Evolutionary conservation across 2,888 invertebrate species (phyloP).

Genomic region (Dolichomitus sp.): DNA sequence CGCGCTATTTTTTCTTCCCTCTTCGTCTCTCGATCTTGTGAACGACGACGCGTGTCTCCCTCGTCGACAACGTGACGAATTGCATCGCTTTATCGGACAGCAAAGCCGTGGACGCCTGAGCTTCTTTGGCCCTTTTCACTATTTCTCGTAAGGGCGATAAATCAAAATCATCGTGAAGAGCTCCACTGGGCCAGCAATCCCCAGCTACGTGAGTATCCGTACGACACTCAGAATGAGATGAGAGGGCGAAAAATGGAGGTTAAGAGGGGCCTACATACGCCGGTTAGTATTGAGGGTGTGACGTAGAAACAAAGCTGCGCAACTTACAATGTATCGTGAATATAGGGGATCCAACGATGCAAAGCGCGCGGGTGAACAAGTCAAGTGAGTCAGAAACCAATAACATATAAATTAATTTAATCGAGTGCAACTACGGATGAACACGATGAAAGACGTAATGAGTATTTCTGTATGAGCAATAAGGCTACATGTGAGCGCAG

Average conservation of each 20-base stretch:
- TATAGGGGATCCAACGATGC: not conserved
- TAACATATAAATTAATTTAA: conserved; percentile 27
- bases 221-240: conserved; percentile 15
- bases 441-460: conserved; percentile 19
- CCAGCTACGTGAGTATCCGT: conserved; percentile 24
- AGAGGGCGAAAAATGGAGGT: conserved; percentile 28
- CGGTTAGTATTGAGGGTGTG: not conserved
- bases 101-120: conserved; percentile 37
- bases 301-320: conserved; percentile 19
- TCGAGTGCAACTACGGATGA: not conserved
- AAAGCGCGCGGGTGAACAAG: conserved; percentile 12
- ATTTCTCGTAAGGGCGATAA: conserved; percentile 58
- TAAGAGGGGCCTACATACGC: not conserved
- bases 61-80: conserved; percentile 68
- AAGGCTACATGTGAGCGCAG: conserved; percentile 12
- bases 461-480: conserved; percentile 10
- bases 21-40: conserved; percentile 24
- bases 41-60: conserved; percentile 23
- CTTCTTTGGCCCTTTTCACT: conserved; percentile 5
- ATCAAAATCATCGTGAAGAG: conserved; percentile 67
- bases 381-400: not conserved
- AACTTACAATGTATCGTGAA: conserved; percentile 40
- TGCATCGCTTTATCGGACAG: conserved; percentile 61
- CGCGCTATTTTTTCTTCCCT: conserved; percentile 4
- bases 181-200: not conserved